Percentiles rank a stretch among this genome's conserved stretches.
Evolutionary conservation across 1,140 invertebrate species (phyloP).

Genomic region (Brachionus rubens): DNA sequence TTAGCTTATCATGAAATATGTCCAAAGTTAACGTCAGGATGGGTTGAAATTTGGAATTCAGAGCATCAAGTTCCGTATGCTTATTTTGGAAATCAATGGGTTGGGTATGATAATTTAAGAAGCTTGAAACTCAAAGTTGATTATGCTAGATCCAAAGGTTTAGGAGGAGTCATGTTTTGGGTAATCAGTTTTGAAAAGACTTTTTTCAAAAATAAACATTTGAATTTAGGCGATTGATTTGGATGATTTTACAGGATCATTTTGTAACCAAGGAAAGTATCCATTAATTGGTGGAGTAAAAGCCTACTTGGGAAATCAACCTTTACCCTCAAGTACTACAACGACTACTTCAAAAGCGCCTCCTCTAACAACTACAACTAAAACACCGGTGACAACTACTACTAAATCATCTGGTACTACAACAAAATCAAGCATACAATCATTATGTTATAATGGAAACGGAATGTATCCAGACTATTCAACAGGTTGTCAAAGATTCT

Average conservation of each 20-base stretch:
- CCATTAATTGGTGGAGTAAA: constrained; percentile 26
- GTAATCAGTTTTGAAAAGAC: not conserved
- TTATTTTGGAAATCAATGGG: constrained; percentile 81
- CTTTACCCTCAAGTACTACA: not conserved
- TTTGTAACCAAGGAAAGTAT: constrained; percentile 41
- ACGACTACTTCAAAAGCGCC: not conserved
- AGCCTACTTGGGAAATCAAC: not conserved
- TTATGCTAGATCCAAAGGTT: not conserved
- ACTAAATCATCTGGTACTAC: not conserved
- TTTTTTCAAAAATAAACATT: constrained; percentile 59
- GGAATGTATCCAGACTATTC: not conserved
- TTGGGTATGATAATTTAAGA: constrained; percentile 78
- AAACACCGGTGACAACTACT: not conserved
- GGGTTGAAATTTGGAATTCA: not conserved
- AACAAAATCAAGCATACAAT: too few relatives aligned
- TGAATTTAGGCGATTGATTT: constrained; percentile 53
- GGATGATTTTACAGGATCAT: constrained; percentile 40
- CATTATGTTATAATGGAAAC: not conserved
- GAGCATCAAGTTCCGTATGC: constrained; percentile 68
- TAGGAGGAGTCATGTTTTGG: constrained; percentile 43
- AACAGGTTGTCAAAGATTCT: not conserved
- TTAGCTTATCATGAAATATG: constrained; percentile 78
- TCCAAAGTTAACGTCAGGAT: not conserved
- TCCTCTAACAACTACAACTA: not conserved
- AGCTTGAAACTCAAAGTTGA: constrained; percentile 49